Evolutionary conservation across 1,140 invertebrate genomes (phyloP), one percentile per base, ranked within the genome.

Genomic region (Bilobella aurantiaca): DNA sequence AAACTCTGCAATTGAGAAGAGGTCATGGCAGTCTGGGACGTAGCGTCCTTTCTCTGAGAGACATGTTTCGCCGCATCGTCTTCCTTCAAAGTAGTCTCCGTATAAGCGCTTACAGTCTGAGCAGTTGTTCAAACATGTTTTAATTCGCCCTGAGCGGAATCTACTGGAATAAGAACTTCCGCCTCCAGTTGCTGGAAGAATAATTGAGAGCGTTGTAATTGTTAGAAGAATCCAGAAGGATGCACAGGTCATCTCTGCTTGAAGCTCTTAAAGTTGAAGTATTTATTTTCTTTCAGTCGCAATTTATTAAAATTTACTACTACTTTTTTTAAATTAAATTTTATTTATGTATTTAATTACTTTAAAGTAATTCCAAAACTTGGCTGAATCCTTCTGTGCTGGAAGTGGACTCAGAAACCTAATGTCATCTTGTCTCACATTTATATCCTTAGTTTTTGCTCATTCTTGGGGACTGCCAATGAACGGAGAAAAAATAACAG

Each of bases 61-160:
- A 71, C 79, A 80, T 29, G 71, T 73, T 62, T 79, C 76, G 8
- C 78, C 79, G 70, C 79, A 80, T 1, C 75, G 72, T 58, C 77
- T 74, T 0, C 79, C 79, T 29, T 79, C 73, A 73, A 80, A 80
- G 67, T 78, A 80, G 37, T 77, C 76, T 0, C 78, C 79, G 62
- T 77, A 79, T 75, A 80, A 79, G 71, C 77, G 74, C 68, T 80
- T 79, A 65, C 79, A 80, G 63, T 80, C 78, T 0, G 77, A 79
- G 65, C 79, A 80, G 68, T 80, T 80, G 58, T 72, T 72, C 16
- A 72, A 53, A 47, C 70, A 72, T 29, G 69, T 69, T 46, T 72
- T 72, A 29, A 72, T 63, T 47, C 64, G 28, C 3, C 14, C 47
- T 58, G 58, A 59, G 3, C 58, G 58, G 14, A 30, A 8, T 29